Percentiles rank a stretch among this genome's conserved stretches.
These are phyloP conservation scores for Smittia sp. DNA, from an alignment of 2,888 invertebrate genomes.

Conservation along the genomic window DNA sequence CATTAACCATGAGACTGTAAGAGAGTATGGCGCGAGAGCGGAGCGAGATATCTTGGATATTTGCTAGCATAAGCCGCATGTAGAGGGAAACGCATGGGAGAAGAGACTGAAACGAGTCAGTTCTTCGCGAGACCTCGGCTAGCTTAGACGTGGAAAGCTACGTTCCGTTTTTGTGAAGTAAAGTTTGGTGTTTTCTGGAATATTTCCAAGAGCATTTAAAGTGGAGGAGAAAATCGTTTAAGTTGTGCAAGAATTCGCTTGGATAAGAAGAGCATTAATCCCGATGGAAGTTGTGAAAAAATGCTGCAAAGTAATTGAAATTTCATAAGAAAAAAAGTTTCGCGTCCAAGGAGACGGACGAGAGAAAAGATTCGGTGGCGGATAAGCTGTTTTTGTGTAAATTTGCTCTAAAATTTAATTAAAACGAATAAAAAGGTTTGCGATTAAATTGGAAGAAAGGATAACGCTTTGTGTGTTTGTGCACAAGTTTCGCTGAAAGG, in stretches of 20 bases:
- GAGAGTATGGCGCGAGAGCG: background rate
- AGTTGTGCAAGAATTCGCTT: slow-evolving; percentile 8
- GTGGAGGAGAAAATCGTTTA: background rate
- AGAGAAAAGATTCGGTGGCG: background rate
- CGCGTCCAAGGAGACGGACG: background rate
- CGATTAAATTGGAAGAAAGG: slow-evolving; percentile 9
- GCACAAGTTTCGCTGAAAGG: background rate
- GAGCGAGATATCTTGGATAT: background rate
- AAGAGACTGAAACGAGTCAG: slow-evolving; percentile 30
- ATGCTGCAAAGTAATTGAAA: background rate
- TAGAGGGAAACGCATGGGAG: slow-evolving; percentile 3
- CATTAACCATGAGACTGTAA: background rate
- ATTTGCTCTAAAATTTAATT: slow-evolving; percentile 12
- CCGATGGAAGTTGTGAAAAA: background rate
- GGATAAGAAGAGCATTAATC: slow-evolving; percentile 11
- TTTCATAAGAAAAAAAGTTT: background rate
- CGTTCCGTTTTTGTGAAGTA: background rate
- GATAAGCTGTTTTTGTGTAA: slow-evolving; percentile 19
- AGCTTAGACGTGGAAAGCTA: slow-evolving; percentile 19
- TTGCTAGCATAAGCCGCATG: slow-evolving; percentile 21
- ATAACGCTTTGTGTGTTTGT: background rate
- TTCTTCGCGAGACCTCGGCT: slow-evolving; percentile 24
- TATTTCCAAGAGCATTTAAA: background rate
- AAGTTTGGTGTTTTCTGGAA: background rate
- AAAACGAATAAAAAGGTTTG: background rate